phyloP scores from a whole-genome alignment of 2,797 vertebrate species.

The Ciconia nigra region DNA sequence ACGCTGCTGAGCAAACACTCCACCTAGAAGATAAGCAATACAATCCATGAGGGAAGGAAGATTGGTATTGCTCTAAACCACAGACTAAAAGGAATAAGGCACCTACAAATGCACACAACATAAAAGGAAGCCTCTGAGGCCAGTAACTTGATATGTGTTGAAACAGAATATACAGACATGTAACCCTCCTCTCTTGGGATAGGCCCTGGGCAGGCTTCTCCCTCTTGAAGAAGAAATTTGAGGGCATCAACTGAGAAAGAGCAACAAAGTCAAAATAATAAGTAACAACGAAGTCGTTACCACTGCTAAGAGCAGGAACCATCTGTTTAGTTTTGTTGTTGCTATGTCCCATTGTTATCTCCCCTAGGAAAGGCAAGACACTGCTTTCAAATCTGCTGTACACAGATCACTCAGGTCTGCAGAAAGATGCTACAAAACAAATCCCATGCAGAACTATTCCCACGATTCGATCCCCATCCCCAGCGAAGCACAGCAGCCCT shows the following conservation, averaged over 20 bases:
- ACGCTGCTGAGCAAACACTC: not conserved
- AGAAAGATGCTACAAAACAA: not conserved
- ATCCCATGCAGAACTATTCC: not conserved
- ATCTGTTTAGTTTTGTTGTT: not conserved
- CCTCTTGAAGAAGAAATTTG: not conserved
- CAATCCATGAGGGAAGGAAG: not conserved
- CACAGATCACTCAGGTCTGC: not conserved
- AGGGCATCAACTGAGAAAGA: not conserved
- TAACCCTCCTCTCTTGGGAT: not conserved
- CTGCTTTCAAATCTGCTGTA: not conserved
- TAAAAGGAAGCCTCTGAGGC: not conserved
- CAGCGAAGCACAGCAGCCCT: accelerated
- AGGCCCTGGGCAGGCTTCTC: not conserved
- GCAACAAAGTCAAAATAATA: not conserved
- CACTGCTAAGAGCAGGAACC: not conserved
- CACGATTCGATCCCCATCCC: accelerated
- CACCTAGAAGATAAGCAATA: not conserved
- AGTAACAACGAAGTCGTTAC: not conserved
- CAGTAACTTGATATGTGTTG: not conserved
- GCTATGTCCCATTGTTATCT: accelerated
- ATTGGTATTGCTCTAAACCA: not conserved
- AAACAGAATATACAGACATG: not conserved
- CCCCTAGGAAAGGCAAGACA: not conserved
- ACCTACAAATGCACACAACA: not conserved
- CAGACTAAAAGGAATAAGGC: not conserved